Percentiles rank a stretch among this genome's conserved stretches.
Conservation (phyloP, 1,140 invertebrate species). For the Formica exsecta region DNA sequence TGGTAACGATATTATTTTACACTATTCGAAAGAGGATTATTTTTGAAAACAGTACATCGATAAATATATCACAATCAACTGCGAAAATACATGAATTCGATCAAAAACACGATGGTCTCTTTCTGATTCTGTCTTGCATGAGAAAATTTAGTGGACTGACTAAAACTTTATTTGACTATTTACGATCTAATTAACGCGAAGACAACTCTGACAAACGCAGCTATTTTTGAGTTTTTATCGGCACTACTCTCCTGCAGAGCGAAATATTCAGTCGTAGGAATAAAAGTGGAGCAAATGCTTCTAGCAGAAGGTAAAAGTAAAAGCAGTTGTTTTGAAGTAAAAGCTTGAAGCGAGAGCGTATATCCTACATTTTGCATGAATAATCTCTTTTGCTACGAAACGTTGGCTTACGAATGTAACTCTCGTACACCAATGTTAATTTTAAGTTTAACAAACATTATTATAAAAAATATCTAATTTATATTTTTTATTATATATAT, state of each 20-base stretch:
- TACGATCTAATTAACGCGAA: conserved; percentile 29
- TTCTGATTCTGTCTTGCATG: background rate
- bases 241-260: background rate
- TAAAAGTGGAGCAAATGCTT: conserved; percentile 32
- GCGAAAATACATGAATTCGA: background rate
- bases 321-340: conserved; percentile 55
- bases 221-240: conserved; percentile 46
- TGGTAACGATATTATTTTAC: conserved; percentile 77
- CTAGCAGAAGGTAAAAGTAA: conserved; percentile 42
- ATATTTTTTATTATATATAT: background rate
- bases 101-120: background rate
- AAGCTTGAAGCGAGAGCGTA: conserved; percentile 52
- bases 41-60: background rate
- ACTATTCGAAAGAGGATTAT: conserved; percentile 48
- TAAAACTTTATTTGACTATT: background rate
- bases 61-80: conserved; percentile 3
- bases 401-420: too few species aligned
- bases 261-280: conserved; percentile 20
- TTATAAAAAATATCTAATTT: background rate
- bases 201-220: background rate
- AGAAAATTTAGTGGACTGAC: background rate
- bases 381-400: conserved; percentile 28
- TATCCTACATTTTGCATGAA: conserved; percentile 51
- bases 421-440: too few species aligned
- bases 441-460: conserved; percentile 1